These are phyloP conservation scores for Passer domesticus DNA, from an alignment of 2,113 vertebrate genomes.

Conservation along the genomic window DNA sequence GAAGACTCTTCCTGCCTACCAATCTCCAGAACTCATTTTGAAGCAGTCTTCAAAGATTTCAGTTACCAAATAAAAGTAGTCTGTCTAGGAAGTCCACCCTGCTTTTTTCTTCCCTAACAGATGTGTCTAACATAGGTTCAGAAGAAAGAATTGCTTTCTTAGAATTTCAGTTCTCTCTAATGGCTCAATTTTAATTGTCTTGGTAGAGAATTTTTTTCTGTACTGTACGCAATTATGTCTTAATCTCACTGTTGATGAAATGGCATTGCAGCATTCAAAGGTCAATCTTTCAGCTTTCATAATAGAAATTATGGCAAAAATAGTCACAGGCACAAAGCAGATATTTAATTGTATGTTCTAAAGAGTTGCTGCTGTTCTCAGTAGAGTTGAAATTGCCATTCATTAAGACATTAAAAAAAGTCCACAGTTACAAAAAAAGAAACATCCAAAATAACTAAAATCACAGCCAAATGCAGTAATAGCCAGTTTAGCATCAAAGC, in stretches of 20 bases:
- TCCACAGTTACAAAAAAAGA: not conserved
- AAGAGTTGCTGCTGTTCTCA: not conserved
- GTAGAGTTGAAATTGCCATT: not conserved
- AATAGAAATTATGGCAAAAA: not conserved
- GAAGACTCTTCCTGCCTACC: not conserved
- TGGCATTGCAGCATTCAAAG: not conserved
- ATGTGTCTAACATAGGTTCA: not conserved
- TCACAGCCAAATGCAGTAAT: not conserved
- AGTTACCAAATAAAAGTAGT: not conserved
- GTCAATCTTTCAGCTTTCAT: conserved; percentile 2
- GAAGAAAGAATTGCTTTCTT: not conserved
- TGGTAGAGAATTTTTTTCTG: not conserved
- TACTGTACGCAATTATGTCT: not conserved
- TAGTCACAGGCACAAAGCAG: not conserved
- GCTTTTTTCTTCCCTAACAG: not conserved
- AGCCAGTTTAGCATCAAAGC: not conserved
- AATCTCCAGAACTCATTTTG: not conserved
- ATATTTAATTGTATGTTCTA: not conserved
- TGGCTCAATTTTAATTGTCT: not conserved
- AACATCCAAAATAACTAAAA: not conserved
- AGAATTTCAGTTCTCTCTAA: not conserved
- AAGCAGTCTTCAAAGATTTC: not conserved
- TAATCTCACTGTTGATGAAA: not conserved
- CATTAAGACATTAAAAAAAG: not conserved
- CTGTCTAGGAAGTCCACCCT: not conserved